These are phyloP conservation scores for Cladorhizidae sp. DNA, from an alignment of 37 sponge, comb jelly and placozoan species.

Conservation along the genomic window DNA sequence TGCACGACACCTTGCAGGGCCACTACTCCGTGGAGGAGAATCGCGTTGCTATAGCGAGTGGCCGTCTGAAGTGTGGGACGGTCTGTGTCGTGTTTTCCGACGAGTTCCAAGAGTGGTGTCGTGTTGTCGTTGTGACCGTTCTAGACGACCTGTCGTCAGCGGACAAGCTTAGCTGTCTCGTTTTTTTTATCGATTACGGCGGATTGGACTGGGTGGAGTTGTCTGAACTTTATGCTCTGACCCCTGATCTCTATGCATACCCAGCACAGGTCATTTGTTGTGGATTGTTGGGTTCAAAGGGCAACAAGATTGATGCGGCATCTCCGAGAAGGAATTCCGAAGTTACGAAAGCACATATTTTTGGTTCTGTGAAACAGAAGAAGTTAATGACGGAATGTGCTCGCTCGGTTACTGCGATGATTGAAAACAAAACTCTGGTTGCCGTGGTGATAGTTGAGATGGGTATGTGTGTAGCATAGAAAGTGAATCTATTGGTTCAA, in stretches of 20 bases:
- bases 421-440: not conserved
- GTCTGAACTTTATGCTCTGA: not conserved
- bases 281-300: not conserved
- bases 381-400: not conserved
- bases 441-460: not conserved
- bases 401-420: not conserved
- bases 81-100: not conserved
- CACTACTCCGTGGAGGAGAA: not conserved
- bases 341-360: not conserved
- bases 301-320: not conserved
- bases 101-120: conserved; percentile 6
- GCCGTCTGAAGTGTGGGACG: not conserved
- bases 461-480: too few species aligned
- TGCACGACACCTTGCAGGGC: not conserved
- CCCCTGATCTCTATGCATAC: not conserved
- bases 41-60: not conserved
- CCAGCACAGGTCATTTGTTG: conserved; percentile 2
- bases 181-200: conserved; percentile 4
- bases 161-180: not conserved
- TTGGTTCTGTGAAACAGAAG: not conserved
- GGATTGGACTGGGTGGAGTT: not conserved
- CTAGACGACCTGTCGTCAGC: not conserved
- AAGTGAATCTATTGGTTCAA: too few species aligned
- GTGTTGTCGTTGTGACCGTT: not conserved
- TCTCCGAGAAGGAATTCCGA: not conserved